Percentiles rank a stretch among this genome's conserved stretches.
Evolutionary conservation across 1,140 invertebrate genomes (phyloP).

Genomic region (Zaprionus kolodkinae): DNA sequence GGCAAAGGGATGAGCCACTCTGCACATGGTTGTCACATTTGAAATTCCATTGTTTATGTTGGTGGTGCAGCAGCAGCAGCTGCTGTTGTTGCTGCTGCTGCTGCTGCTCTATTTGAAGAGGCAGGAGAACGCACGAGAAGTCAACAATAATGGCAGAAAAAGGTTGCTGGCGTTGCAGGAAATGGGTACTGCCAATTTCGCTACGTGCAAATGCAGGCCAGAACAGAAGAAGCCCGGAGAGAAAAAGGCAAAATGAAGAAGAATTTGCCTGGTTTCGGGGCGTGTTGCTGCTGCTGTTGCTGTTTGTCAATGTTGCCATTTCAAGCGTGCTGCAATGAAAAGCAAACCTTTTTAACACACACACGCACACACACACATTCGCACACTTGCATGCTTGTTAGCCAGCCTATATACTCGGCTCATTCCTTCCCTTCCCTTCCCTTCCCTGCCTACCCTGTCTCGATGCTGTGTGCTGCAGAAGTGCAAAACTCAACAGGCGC

Average conservation of each 20-base stretch:
- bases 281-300: slow-evolving; percentile 40
- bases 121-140: slow-evolving; percentile 25
- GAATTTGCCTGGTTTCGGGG: slow-evolving; percentile 39
- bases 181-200: slow-evolving; percentile 51
- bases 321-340: slow-evolving; percentile 80
- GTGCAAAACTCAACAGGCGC: slow-evolving; percentile 55
- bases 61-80: background rate
- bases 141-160: slow-evolving; percentile 45
- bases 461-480: background rate
- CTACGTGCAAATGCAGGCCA: slow-evolving; percentile 4
- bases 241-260: slow-evolving; percentile 22
- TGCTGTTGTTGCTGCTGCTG: slow-evolving; percentile 2
- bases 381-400: too few species aligned
- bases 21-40: slow-evolving; percentile 70
- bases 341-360: slow-evolving; percentile 73
- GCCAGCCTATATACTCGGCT: slow-evolving; percentile 12
- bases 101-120: slow-evolving; percentile 28
- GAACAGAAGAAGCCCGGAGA: background rate
- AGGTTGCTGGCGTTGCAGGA: slow-evolving; percentile 34
- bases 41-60: slow-evolving; percentile 74
- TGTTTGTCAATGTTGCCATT: slow-evolving; percentile 83
- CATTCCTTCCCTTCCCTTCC: background rate
- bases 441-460: background rate
- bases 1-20: slow-evolving; percentile 13
- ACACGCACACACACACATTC: slow-evolving; percentile 12